Evolutionary conservation across 2,797 vertebrate species (phyloP).

Genomic region (Perodicticus potto): DNA sequence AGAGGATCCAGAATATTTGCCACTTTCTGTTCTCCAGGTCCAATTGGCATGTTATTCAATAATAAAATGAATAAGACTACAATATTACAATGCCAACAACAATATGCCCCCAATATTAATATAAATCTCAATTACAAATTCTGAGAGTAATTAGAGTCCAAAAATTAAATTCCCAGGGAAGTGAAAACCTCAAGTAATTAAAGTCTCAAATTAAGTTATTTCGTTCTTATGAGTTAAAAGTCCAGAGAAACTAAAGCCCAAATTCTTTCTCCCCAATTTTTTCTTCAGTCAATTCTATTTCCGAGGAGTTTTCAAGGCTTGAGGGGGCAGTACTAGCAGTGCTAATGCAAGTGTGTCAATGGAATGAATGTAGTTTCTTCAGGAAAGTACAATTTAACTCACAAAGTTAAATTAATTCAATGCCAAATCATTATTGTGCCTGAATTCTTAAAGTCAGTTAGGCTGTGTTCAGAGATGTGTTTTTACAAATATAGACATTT

Average conservation of each 20-base stretch:
- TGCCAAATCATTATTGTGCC: neutral
- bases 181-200: conserved; percentile 24
- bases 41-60: neutral
- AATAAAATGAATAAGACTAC: conserved; percentile 20
- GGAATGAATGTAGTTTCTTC: neutral
- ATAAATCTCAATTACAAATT: conserved; percentile 28
- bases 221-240: conserved; percentile 31
- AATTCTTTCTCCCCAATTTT: conserved; percentile 39
- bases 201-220: conserved; percentile 7
- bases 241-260: conserved; percentile 11
- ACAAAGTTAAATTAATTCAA: neutral
- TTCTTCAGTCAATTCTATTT: neutral
- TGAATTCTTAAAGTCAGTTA: conserved; percentile 41
- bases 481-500: conserved; percentile 43
- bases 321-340: neutral
- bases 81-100: conserved; percentile 45
- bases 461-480: neutral
- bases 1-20: neutral
- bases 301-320: neutral
- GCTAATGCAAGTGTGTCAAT: neutral
- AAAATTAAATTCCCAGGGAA: conserved; percentile 44
- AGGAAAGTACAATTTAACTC: neutral
- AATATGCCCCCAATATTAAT: conserved; percentile 41
- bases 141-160: neutral
- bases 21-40: neutral